These are phyloP conservation scores for Patella caerulea DNA, from an alignment of 2,888 invertebrate species.

Conservation along the genomic window DNA sequence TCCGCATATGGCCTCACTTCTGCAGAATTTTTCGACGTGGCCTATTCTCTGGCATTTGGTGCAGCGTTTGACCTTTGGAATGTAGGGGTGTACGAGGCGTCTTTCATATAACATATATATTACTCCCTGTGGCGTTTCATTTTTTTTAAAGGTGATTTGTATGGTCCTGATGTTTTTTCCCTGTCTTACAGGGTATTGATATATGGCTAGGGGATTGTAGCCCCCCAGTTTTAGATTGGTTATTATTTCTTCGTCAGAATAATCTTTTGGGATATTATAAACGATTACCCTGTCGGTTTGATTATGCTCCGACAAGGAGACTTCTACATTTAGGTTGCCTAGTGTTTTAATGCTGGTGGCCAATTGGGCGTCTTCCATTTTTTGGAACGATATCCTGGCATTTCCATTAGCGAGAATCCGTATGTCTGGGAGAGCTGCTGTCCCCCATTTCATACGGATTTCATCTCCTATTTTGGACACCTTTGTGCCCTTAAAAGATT, in stretches of 20 bases:
- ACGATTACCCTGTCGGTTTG: not conserved
- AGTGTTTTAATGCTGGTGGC: not conserved
- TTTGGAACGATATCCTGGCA: not conserved
- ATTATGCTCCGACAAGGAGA: not conserved
- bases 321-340: not conserved
- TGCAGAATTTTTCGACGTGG: not conserved
- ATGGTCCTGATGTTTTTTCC: not conserved
- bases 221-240: too few relatives aligned
- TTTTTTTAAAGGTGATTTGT: not conserved
- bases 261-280: not conserved
- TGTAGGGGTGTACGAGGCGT: not conserved
- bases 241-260: not conserved
- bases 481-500: not conserved
- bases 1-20: not conserved
- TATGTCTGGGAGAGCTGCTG: not conserved
- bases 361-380: not conserved
- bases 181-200: not conserved
- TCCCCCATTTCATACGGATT: not conserved
- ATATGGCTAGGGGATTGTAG: not conserved
- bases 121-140: not conserved
- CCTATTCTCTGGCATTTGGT: not conserved
- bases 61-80: not conserved
- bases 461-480: not conserved
- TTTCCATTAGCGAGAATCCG: not conserved
- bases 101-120: not conserved